Evolutionary conservation across 2,113 vertebrate genomes (phyloP), one percentile per base, ranked within the genome.

Genomic region (Syngnathus scovelli): DNA sequence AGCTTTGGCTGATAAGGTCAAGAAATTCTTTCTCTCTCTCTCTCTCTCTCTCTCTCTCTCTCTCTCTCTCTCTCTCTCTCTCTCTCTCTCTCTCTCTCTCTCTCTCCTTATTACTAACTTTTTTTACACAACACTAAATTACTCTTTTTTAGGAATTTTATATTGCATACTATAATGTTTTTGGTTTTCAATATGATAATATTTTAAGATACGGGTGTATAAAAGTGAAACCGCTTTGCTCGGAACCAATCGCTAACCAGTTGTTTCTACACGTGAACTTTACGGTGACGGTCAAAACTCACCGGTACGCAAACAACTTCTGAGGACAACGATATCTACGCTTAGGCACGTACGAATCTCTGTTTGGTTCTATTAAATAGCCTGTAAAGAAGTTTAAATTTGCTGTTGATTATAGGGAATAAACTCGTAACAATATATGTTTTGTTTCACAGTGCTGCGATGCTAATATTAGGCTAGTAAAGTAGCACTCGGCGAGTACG

Each of bases 221-320:
- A 15, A 6, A 48, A 48, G 44, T 48, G 18, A n/a, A 66, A 0
- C 1, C 8, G 23, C 5, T 18, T 4, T 1, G 1, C 2, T 6
- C 6, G 70, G 79, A 81, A 78, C 64, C 0, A 4, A 68, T 63
- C 13, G 39, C 21, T 8, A 1, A 2, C 4, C 39, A 12, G 43
- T 8, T 36, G 64, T 1, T 0, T 7, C 49, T 63, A 11, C 27
- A 64, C 73, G 68, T 46, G 0, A 13, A 3, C 18, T 60, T 79
- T 4, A 21, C 37, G 0, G 15, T 23, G 58, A 18, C 5, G 77
- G 61, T 66, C 77, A 21, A 33, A 46, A 49, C 58, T 62, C 56
- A 43, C 4, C 44, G 37, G 37, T 21, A 15, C 58, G 11, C 23
- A 55, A 55, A 18, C 16, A 49, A 18, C 16, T 33, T 33, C 0